Evolutionary conservation across 2,113 vertebrate genomes (phyloP), one percentile per base, ranked within the genome.

Genomic region (Colius striatus): DNA sequence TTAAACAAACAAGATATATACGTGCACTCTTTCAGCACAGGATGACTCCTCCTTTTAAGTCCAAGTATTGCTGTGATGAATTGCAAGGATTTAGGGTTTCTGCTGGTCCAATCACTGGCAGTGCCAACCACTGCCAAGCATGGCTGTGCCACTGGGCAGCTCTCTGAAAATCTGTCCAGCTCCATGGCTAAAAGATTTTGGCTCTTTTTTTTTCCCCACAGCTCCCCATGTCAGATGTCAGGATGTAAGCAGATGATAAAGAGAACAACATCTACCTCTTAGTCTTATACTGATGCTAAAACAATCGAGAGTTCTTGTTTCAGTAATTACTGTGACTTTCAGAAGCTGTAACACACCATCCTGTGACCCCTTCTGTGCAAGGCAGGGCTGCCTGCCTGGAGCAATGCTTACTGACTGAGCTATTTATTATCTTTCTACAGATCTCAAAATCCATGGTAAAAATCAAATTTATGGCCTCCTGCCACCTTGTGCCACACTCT

Each of bases 381-480:
- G 57, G n/a, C 61, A 70, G 67, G 57, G 29, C 74, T 96, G 80
- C 43, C 84, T 81, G 62, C 76, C 72, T 36, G 29, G 41, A 67
- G 66, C 6, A 18, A 43, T 95, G 41, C 26, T 75, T 90, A 43
- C 25, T 27, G 19, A 43, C 25, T 27, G 19, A 94, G 90, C 89
- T 97, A 94, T 84, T 95, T 90, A 93, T 27, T 93, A 45, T 95
- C 73, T 93, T 79, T 82, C 47, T 38, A 88, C 9, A 6, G 70
- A 72, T 89, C 70, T 96, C 68, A 80, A 89, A 94, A 83, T 67
- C 36, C 66, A 50, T 20, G 21, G 54, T n/a, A 83, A 78, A 96
- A 96, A 67, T 94, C 67, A 96, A 84, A 38, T 72, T 32, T 91
- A 88, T 45, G 41, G 48, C 41, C 92, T 96, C 66, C 57, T 9